A percentile compares a stretch with the other conserved stretches of the same genome.
phyloP scores from a whole-genome alignment of 2,888 invertebrate species.

The Agonopterix arenella region DNA sequence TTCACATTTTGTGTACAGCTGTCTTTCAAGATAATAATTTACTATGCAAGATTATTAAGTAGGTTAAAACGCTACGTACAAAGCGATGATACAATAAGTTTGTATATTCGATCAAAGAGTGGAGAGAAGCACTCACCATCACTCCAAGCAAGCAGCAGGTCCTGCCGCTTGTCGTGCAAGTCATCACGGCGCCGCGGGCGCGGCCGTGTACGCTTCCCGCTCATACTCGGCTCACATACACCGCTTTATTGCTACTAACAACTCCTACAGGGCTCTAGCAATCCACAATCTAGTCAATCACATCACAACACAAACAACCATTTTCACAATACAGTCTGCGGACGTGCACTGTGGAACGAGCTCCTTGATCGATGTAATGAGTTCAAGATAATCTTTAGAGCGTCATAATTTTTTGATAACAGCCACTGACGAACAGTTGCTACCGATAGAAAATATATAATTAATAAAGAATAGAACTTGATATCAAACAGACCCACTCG shows the following conservation, averaged over 20 bases:
- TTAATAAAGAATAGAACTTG: not conserved
- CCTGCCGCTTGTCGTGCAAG: constrained; percentile 54
- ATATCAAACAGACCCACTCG: constrained; percentile 1
- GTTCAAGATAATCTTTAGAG: constrained; percentile 47
- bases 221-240: constrained; percentile 37
- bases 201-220: constrained; percentile 45
- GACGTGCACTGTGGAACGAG: constrained; percentile 56
- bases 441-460: not conserved
- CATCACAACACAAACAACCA: constrained; percentile 37
- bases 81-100: not conserved
- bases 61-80: not conserved
- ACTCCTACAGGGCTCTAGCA: constrained; percentile 3
- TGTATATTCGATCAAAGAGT: no score
- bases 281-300: constrained; percentile 23
- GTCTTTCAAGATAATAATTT: not conserved
- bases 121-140: constrained; percentile 47
- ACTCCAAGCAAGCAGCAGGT: constrained; percentile 60
- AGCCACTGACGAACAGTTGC: constrained; percentile 18
- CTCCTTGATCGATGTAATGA: constrained; percentile 46
- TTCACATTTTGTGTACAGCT: not conserved
- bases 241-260: constrained; percentile 2
- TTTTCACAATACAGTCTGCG: constrained; percentile 31
- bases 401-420: constrained; percentile 62
- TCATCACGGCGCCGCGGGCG: constrained; percentile 61
- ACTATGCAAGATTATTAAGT: not conserved